Conservation (phyloP, 2,888 invertebrate genomes). For the Anthrax anthrax region DNA sequence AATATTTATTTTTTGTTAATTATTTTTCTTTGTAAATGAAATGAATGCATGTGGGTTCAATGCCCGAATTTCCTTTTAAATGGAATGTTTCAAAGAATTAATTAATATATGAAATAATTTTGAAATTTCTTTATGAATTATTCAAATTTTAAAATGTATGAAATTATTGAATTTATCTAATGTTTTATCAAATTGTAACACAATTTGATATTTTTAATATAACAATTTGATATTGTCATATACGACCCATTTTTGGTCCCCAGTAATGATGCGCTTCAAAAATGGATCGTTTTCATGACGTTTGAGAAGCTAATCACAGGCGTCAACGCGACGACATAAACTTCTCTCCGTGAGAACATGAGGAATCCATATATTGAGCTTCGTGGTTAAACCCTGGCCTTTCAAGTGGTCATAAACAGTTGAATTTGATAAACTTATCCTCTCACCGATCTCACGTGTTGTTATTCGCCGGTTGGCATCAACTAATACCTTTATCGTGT, state of each 20-base stretch:
- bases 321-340: neutral
- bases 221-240: neutral
- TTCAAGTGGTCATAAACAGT: too few relatives aligned
- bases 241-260: neutral
- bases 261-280: slow-evolving; percentile 1
- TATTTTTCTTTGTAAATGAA: too few relatives aligned
- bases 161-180: too few relatives aligned
- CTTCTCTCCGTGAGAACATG: neutral
- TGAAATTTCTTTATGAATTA: too few relatives aligned
- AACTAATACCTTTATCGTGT: neutral
- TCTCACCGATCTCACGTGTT: neutral
- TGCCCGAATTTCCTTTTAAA: too few relatives aligned
- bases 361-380: neutral
- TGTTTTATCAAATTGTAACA: too few relatives aligned
- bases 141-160: too few relatives aligned
- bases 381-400: neutral
- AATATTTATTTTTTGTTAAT: too few relatives aligned
- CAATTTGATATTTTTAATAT: too few relatives aligned
- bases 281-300: neutral
- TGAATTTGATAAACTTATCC: slow-evolving; percentile 1
- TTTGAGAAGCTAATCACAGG: neutral
- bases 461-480: slow-evolving; percentile 1
- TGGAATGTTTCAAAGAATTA: too few relatives aligned
- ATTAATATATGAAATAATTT: too few relatives aligned
- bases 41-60: too few relatives aligned